phyloP scores from a whole-genome alignment of 2,888 invertebrate genomes.

The Carterocephalus palaemon region DNA sequence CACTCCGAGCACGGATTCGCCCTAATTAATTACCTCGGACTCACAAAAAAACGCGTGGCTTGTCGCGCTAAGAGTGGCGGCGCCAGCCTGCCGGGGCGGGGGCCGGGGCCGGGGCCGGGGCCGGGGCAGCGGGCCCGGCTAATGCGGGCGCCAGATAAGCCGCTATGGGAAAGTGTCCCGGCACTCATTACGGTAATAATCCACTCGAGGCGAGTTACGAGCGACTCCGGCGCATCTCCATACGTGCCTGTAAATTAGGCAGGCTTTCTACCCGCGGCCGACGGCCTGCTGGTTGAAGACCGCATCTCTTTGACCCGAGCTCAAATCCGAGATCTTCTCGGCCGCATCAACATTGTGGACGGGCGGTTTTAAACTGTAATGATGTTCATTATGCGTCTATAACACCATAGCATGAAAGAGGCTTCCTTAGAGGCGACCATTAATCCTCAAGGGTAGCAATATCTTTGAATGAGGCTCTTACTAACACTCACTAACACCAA shows the following conservation, averaged over 20 bases:
- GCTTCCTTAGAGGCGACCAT: no score
- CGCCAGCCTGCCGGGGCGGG: constrained; percentile 43
- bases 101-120: constrained; percentile 25
- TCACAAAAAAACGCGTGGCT: constrained; percentile 58
- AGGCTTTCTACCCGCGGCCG: constrained; percentile 1
- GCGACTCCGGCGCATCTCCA: constrained; percentile 12
- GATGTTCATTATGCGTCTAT: no score
- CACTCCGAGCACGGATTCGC: constrained; percentile 32
- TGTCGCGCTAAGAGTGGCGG: constrained; percentile 70
- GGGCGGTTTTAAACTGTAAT: no score
- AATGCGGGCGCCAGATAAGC: constrained; percentile 58
- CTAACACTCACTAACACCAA: no score
- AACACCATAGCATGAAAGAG: no score
- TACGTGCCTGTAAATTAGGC: constrained; percentile 18
- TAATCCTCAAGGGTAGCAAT: no score
- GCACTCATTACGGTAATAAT: constrained; percentile 26
- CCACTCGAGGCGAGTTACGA: constrained; percentile 21
- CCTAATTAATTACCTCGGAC: constrained; percentile 71
- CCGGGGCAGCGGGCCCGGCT: constrained; percentile 31
- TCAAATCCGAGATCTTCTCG: no score
- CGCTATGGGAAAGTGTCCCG: constrained; percentile 57
- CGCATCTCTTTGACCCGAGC: no score
- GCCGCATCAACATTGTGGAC: no score
- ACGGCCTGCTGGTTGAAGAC: no score
- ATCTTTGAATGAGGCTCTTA: no score